Base-by-base conservation (phyloP, 2,797 vertebrate genomes). In the Phalanger gymnotis region DNA sequence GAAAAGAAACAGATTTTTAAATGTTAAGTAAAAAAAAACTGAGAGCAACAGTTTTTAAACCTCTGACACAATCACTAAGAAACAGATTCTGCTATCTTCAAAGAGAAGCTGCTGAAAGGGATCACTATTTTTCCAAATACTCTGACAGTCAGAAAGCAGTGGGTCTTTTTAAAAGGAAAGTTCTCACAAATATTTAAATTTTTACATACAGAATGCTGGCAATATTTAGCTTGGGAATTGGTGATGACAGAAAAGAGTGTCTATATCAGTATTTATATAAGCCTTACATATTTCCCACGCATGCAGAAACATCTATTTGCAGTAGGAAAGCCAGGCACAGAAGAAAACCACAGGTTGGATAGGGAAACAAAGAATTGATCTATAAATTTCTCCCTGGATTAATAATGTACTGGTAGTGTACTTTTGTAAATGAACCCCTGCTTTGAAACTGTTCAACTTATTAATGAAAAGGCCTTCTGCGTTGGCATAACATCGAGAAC, bases 1-100 rank as follows among this genome's bases (percentile, higher is more conserved):
- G 98, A 98, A 98, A 98, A 90, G 97, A 98, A 98, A 96, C 98
- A 98, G 98, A 97, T 97, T 98, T 98, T 97, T 91, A 98, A 98
- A 98, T 98, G 96, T 96, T 98, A 97, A 95, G 57, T 0, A 90
- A 81, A 97, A 96, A 97, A 96, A 98, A 97, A 97, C 56, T 96
- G 95, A 98, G 91, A 98, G 92, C 93, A 97, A 98, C 98, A 97
- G 97, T 98, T 98, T 98, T 98, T 96, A 97, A 98, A 97, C 97
- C 98, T 98, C 97, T 97, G 95, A 98, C 97, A 97, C 93, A 97
- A 95, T 93, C 95, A 96, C 93, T 94, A 96, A 91, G 95, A 98
- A 98, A 98, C 97, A 98, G 97, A 98, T 97, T 98, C 96, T 96
- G 95, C 96, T 97, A 96, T 47, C 54, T 97, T 97, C 95, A 96